phyloP scores from a whole-genome alignment of 2,797 vertebrate genomes.

The Poecilia picta region DNA sequence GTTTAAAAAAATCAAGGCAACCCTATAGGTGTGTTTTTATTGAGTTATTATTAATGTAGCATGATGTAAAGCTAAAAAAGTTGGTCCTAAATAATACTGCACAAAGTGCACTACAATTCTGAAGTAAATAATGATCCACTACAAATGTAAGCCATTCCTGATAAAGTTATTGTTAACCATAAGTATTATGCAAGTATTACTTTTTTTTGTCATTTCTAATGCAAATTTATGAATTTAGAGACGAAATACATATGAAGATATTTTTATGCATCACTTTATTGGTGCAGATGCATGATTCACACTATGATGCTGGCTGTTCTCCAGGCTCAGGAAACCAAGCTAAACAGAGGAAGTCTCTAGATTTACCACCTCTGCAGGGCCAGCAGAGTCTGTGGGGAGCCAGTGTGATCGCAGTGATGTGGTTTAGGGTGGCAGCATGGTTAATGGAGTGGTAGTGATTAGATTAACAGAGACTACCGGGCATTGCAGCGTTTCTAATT shows the following conservation, averaged over 20 bases:
- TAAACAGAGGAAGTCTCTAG: constrained; percentile 2
- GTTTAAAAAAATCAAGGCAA: too few species aligned
- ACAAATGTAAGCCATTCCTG: neutral
- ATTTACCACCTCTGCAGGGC: constrained; percentile 49
- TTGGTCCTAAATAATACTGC: neutral
- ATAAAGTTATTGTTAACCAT: neutral
- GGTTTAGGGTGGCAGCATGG: constrained; percentile 47
- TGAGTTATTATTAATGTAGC: too few species aligned
- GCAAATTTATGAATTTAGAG: neutral
- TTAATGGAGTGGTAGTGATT: constrained; percentile 68
- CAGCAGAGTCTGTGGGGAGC: constrained; percentile 28
- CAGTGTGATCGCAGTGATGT: constrained; percentile 53
- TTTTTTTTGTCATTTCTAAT: neutral
- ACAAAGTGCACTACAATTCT: neutral
- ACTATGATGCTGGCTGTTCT: neutral
- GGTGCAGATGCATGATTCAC: neutral
- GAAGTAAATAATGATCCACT: neutral
- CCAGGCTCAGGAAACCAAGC: neutral
- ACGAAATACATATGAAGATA: neutral
- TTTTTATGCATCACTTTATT: neutral
- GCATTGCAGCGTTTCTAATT: constrained; percentile 67
- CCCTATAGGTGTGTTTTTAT: too few species aligned
- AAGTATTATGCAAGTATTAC: neutral
- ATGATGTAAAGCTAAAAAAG: too few species aligned
- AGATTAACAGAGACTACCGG: constrained; percentile 60